phyloP scores from a whole-genome alignment of 2,113 vertebrate species.

The Erinaceus europaeus region DNA sequence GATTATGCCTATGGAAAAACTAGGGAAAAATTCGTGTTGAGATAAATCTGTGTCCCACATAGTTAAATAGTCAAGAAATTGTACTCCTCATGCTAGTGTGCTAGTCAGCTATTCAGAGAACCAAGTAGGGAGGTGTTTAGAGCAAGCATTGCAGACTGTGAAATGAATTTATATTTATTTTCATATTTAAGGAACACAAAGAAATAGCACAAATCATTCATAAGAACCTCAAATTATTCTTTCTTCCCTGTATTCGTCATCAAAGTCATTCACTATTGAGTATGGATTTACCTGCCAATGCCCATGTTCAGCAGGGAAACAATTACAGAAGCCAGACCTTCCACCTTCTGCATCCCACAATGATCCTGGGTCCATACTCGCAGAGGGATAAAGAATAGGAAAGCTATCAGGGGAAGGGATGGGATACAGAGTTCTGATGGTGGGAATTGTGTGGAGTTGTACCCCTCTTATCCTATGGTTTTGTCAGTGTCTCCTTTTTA shows the following conservation, averaged over 20 bases:
- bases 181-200: background rate
- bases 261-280: background rate
- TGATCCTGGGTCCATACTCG: no score
- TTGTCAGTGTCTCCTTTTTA: no score
- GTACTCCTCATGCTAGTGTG: background rate
- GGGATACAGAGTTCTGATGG: no score
- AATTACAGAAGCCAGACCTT: no score
- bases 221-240: background rate
- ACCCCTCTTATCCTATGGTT: no score
- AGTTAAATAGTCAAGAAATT: background rate
- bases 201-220: background rate
- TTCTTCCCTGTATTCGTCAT: background rate
- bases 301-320: no score
- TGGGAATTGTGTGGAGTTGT: no score
- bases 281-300: no score
- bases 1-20: conserved; percentile 17
- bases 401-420: no score
- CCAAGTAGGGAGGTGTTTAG: background rate
- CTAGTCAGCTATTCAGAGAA: background rate
- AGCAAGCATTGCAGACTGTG: background rate
- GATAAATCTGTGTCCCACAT: background rate
- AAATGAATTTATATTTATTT: background rate
- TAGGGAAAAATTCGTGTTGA: background rate
- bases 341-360: no score
- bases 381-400: no score